These are phyloP conservation scores for Serranus cabrilla DNA, from an alignment of 2,797 vertebrate species.

Conservation along the genomic window DNA sequence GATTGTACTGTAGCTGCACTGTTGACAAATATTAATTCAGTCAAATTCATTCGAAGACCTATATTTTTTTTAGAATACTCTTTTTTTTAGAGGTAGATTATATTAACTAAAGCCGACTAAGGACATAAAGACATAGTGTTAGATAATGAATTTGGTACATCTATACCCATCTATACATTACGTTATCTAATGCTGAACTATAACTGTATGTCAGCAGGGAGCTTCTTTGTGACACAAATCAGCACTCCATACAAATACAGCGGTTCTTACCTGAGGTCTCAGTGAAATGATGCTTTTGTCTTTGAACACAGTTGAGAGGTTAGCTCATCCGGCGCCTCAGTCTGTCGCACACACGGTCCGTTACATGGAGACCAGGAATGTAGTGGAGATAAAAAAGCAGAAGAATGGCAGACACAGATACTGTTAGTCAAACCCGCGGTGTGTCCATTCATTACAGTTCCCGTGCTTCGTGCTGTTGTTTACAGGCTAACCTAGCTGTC, in stretches of 20 bases:
- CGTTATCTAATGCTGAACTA: neutral
- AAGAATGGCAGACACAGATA: slow-evolving; percentile 1
- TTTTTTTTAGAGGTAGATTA: neutral
- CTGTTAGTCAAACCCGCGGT: slow-evolving; percentile 5
- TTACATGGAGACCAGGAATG: slow-evolving; percentile 4
- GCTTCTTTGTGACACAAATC: neutral
- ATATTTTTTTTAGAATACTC: neutral
- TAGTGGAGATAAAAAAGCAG: neutral
- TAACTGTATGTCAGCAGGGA: slow-evolving; percentile 1
- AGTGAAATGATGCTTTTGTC: slow-evolving; percentile 33
- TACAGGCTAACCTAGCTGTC: slow-evolving; percentile 52
- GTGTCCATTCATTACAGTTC: slow-evolving; percentile 50
- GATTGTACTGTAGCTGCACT: neutral
- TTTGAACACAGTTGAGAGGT: slow-evolving; percentile 55
- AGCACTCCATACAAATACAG: no score
- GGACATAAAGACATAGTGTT: neutral
- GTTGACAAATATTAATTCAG: neutral
- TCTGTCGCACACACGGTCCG: slow-evolving; percentile 36
- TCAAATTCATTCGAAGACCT: neutral
- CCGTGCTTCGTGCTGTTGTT: slow-evolving; percentile 32
- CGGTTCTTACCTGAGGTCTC: slow-evolving; percentile 53
- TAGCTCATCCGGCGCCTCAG: slow-evolving; percentile 70
- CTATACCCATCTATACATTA: neutral
- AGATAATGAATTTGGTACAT: neutral
- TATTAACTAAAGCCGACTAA: neutral